phyloP scores from a whole-genome alignment of 92 coral and sea anemone species.

The Umimayanthus kanabou region DNA sequence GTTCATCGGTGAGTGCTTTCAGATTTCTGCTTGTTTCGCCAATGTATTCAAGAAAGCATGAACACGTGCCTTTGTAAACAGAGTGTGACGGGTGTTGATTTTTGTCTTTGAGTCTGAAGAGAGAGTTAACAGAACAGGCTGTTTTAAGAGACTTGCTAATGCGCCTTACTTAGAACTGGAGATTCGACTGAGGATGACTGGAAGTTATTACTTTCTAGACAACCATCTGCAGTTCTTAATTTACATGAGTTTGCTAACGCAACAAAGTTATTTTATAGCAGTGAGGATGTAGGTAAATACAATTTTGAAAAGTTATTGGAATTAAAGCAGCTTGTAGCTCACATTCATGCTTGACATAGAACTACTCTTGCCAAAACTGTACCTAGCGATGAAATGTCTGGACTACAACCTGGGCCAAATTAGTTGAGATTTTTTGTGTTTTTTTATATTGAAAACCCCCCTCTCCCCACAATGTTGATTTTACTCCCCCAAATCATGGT shows the following conservation, averaged over 20 bases:
- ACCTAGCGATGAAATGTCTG: conserved; percentile 47
- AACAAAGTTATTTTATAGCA: conserved; percentile 43
- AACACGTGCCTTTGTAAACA: too few species aligned
- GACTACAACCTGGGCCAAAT: too few species aligned
- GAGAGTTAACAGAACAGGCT: background rate
- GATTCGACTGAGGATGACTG: conserved; percentile 52
- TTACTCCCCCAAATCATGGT: too few species aligned
- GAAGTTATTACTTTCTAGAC: conserved; percentile 46
- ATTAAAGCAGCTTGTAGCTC: conserved; percentile 35
- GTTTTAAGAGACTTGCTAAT: conserved; percentile 37
- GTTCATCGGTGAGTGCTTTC: background rate
- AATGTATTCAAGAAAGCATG: too few species aligned
- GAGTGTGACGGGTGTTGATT: too few species aligned
- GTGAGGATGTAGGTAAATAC: conserved; percentile 35
- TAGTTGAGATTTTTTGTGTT: too few species aligned
- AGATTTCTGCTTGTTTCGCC: too few species aligned
- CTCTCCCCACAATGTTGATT: too few species aligned
- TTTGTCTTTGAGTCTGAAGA: too few species aligned
- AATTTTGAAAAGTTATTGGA: conserved; percentile 23
- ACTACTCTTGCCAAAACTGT: conserved; percentile 37
- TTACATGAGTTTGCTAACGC: conserved; percentile 42
- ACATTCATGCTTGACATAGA: conserved; percentile 33
- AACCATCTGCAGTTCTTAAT: conserved; percentile 50
- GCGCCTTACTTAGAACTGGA: conserved; percentile 46
- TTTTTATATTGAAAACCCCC: too few species aligned